Evolutionary conservation across 2,888 invertebrate species (phyloP).

Genomic region (Perdita meconis): DNA sequence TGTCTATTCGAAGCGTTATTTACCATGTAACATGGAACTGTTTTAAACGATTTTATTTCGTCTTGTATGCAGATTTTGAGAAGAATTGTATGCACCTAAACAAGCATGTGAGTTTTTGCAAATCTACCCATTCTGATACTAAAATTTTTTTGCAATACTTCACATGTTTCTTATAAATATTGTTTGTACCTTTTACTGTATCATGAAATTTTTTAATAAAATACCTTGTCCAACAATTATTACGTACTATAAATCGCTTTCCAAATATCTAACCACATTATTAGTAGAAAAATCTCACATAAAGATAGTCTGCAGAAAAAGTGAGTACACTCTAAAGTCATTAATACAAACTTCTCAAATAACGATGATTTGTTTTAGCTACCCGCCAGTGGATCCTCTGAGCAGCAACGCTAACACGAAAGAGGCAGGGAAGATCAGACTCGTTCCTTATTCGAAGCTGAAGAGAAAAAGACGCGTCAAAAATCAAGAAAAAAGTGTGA

Average conservation of each 20-base stretch:
- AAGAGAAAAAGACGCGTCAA: not conserved
- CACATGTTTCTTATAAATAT: not conserved
- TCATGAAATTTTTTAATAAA: constrained; percentile 23
- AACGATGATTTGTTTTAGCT: constrained; percentile 59
- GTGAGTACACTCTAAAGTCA: constrained; percentile 52
- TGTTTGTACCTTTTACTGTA: constrained; percentile 39
- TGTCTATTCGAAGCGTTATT: not conserved
- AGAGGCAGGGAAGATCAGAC: constrained; percentile 16
- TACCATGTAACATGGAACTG: not conserved
- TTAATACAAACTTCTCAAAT: constrained; percentile 12
- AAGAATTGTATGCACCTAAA: not conserved
- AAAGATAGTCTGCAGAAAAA: constrained; percentile 22
- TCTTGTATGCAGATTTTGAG: not conserved
- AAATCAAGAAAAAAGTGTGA: too few species aligned
- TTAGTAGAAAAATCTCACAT: not conserved
- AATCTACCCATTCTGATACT: too few species aligned
- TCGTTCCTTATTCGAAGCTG: not conserved
- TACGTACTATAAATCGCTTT: not conserved
- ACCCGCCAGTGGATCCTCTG: constrained; percentile 41
- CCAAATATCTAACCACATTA: not conserved
- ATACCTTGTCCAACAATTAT: not conserved
- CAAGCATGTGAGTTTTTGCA: not conserved
- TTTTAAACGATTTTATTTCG: not conserved
- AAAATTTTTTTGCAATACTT: constrained; percentile 11
- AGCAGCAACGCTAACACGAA: constrained; percentile 7